Base-by-base conservation (phyloP, 2,888 invertebrate species). In the Phaedon cochleariae region DNA sequence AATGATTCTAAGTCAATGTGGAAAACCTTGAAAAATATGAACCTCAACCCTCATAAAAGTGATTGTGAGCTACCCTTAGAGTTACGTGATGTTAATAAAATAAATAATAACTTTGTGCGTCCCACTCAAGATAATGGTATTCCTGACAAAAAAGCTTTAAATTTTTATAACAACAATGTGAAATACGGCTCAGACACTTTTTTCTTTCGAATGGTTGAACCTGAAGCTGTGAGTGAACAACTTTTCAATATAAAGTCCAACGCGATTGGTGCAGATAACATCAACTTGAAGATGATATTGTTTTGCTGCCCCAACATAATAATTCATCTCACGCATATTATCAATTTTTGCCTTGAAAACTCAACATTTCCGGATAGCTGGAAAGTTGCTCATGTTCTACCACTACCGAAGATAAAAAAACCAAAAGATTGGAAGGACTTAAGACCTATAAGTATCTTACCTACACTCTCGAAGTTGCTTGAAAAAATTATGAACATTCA, bases 301-400 rank as follows among this genome's bases (percentile, higher is more conserved):
- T 26, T 22, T 6, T 46, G 46, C 17, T 51, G 51, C 15, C 51
- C 51, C 51, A 10, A 21, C 17, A 22, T 51, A 21, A 51, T 51
- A n/a, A n/a, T 21, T 10, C 26, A 51, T 17, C 12, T 51, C 51
- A 51, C 51, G 12, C 26, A 51, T 51, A 51, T 22, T 51, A 26
- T 51, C 17, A 51, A 51, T 22, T 51, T 17, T 52, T 52, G 31
- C 31, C 15, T 29, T 17, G 52, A 29, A 29, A 52, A 52, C 15
- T 52, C 52, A 12, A 21, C 3, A 1, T 51, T 51, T 4, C 22
- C 49, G 2, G 1, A 51, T 22, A n/a, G 49, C 2, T 51, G 22
- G 49, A 22, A 51, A 22, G 26, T 51, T 0, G 49, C 49, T 12
- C 49, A 51, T 51, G 22, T 51, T 51, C 49, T 21, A n/a, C 15